Evolutionary conservation across 2,797 vertebrate genomes (phyloP).

Genomic region (Melopsittacus undulatus): DNA sequence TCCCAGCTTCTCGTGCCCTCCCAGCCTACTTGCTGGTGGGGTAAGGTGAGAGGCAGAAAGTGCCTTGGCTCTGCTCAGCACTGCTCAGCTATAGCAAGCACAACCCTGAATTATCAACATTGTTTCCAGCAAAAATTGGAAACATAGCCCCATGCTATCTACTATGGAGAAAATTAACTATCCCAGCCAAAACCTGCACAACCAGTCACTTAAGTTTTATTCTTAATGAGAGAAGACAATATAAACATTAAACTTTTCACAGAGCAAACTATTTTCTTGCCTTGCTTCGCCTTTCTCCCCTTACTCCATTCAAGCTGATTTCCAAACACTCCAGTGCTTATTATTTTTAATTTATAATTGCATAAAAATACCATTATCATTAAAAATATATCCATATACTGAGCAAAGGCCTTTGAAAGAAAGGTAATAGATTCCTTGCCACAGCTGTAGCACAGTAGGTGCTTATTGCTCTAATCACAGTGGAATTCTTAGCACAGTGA

Average conservation of each 20-base stretch:
- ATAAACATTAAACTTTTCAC: background rate
- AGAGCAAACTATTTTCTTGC: background rate
- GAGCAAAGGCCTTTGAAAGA: background rate
- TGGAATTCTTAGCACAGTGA: background rate
- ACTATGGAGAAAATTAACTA: background rate
- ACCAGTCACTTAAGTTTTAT: background rate
- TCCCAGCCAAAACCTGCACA: background rate
- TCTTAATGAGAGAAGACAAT: background rate
- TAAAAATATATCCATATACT: background rate
- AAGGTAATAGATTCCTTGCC: background rate
- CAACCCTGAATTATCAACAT: too few species aligned
- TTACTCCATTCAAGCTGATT: background rate
- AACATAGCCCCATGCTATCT: background rate
- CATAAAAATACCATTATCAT: background rate
- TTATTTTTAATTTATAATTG: background rate
- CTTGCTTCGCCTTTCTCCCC: background rate
- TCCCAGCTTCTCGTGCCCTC: background rate
- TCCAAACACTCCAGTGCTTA: background rate
- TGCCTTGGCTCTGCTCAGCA: background rate
- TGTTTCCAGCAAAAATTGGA: background rate
- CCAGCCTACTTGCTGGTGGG: too few species aligned
- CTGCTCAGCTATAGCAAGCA: background rate
- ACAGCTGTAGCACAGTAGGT: background rate
- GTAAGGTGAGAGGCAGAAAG: background rate
- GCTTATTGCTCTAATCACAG: background rate